Conservation (phyloP, 2,113 vertebrate species). For the Thymallus thymallus region DNA sequence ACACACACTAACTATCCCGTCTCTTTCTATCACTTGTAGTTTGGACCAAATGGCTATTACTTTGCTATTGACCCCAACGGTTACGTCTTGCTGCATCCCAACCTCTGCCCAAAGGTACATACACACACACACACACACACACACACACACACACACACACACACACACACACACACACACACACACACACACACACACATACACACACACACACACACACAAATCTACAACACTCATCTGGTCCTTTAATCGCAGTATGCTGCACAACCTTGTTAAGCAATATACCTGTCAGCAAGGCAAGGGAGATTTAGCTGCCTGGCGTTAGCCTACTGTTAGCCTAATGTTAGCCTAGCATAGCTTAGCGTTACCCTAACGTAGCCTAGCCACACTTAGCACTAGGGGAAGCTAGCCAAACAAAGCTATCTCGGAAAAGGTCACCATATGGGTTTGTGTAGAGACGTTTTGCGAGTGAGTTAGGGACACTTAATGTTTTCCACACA, state of each 20-base stretch:
- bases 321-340: too few species aligned
- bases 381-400: neutral
- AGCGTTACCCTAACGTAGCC: neutral
- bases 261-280: neutral
- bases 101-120: constrained; percentile 91
- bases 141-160: too few species aligned
- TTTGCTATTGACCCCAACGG: constrained; percentile 98
- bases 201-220: too few species aligned
- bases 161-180: too few species aligned
- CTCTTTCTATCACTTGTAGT: constrained; percentile 63
- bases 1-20: neutral
- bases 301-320: neutral
- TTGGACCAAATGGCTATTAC: constrained; percentile 96
- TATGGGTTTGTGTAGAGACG: constrained; percentile 7
- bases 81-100: constrained; percentile 94
- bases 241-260: neutral
- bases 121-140: too few species aligned
- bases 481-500: neutral
- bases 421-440: neutral
- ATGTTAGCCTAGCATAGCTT: neutral
- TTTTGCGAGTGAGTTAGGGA: constrained; percentile 19
- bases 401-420: too few species aligned
- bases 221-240: neutral
- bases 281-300: neutral
- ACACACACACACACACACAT: too few species aligned